Conservation (phyloP, 2,113 vertebrate species). For the Neogobius melanostomus region DNA sequence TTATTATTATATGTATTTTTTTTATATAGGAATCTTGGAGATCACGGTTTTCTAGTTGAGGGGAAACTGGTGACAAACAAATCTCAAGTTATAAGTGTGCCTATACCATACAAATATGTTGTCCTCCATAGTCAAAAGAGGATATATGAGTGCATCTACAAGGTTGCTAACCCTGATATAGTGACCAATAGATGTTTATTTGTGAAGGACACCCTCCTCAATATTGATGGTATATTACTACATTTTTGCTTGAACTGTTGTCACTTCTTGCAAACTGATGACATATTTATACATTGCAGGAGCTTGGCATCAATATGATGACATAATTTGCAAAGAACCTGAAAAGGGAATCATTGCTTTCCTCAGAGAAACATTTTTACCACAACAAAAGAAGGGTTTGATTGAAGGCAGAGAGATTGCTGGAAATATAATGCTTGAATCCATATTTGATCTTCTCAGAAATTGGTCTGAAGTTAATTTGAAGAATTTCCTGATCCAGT, state of each 20-base stretch:
- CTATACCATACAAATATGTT: constrained; percentile 88
- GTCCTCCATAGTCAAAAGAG: neutral
- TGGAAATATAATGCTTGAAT: constrained; percentile 78
- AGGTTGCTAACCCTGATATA: constrained; percentile 32
- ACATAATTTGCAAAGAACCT: constrained; percentile 79
- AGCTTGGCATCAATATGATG: constrained; percentile 95
- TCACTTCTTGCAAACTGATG: too few species aligned
- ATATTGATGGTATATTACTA: constrained; percentile 62
- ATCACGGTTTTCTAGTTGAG: constrained; percentile 80
- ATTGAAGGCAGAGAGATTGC: constrained; percentile 80
- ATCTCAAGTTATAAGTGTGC: rapidly evolving
- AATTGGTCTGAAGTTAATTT: constrained; percentile 78
- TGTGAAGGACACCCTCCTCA: constrained; percentile 51
- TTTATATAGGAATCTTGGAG: constrained; percentile 67
- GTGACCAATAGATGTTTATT: constrained; percentile 71
- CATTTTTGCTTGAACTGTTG: neutral
- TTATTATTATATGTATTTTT: neutral
- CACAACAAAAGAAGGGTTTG: constrained; percentile 36
- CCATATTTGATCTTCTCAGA: constrained; percentile 82
- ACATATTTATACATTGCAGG: constrained; percentile 42
- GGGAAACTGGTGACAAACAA: constrained; percentile 68
- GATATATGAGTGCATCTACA: constrained; percentile 67
- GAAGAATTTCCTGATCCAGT: constrained; percentile 74
- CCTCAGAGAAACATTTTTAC: neutral
- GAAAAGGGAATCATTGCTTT: rapidly evolving